A percentile compares a stretch with the other conserved stretches of the same genome.
phyloP scores from a whole-genome alignment of 2,888 invertebrate genomes.

The Oxycera nigricornis region DNA sequence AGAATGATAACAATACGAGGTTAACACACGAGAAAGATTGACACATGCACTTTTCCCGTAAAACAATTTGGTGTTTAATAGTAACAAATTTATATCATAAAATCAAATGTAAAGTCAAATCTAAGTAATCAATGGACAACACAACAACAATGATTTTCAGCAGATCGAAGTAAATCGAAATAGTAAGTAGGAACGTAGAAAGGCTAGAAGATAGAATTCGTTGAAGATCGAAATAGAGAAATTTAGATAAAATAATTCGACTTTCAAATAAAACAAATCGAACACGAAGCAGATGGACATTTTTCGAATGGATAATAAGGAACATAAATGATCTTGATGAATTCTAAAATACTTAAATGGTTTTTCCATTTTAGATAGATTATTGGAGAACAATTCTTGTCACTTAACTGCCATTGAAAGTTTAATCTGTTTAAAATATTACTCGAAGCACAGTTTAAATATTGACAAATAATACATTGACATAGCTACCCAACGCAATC shows the following conservation, averaged over 20 bases:
- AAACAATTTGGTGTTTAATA: slow-evolving; percentile 29
- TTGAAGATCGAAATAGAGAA: background rate
- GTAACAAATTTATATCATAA: slow-evolving; percentile 25
- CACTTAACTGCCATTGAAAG: too few species aligned
- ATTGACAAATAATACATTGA: too few species aligned
- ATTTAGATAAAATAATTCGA: background rate
- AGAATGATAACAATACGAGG: background rate
- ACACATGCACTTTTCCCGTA: slow-evolving; percentile 20
- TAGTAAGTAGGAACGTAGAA: background rate
- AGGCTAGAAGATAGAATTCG: background rate
- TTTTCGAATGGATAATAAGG: too few species aligned
- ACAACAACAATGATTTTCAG: background rate
- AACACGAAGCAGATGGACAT: slow-evolving; percentile 2
- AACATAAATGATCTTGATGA: too few species aligned
- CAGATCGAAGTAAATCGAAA: background rate
- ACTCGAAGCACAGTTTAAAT: too few species aligned
- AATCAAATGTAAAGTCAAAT: background rate
- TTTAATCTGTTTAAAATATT: too few species aligned
- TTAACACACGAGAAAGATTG: slow-evolving; percentile 29
- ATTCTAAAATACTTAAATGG: too few species aligned
- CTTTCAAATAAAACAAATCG: background rate
- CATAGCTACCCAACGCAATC: too few species aligned
- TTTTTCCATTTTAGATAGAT: too few species aligned
- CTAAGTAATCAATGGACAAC: background rate
- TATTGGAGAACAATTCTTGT: too few species aligned